Percentiles rank a stretch among this genome's conserved stretches.
These are phyloP conservation scores for Drosophila buzzatii DNA, from an alignment of 2,888 invertebrate genomes.

Conservation along the genomic window DNA sequence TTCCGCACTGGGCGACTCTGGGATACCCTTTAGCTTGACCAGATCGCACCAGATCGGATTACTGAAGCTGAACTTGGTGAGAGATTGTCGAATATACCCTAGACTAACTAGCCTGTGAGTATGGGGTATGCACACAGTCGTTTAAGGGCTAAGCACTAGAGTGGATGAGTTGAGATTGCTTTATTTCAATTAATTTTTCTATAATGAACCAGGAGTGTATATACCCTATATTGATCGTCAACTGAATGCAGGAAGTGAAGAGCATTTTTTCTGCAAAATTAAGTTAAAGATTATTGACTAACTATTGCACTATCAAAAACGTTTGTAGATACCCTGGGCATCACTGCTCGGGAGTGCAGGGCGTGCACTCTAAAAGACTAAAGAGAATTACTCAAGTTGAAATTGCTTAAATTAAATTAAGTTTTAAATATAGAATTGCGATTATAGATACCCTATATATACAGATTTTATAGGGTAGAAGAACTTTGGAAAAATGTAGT, in stretches of 20 bases:
- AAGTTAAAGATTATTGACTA: neutral
- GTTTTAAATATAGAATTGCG: too few species aligned
- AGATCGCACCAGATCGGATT: too few species aligned
- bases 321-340: neutral
- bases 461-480: too few species aligned
- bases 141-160: accelerated
- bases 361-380: neutral
- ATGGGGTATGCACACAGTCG: neutral
- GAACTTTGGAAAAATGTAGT: too few species aligned
- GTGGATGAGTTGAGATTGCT: too few species aligned
- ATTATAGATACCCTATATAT: too few species aligned
- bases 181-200: accelerated
- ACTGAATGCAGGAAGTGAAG: neutral
- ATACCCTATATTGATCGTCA: neutral
- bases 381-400: neutral
- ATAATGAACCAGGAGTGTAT: neutral
- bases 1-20: neutral
- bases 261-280: neutral
- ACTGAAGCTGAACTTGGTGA: neutral
- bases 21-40: constrained; percentile 9
- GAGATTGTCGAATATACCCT: neutral
- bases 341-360: too few species aligned
- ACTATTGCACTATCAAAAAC: neutral
- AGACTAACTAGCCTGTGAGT: neutral
- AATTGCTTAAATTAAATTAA: too few species aligned